phyloP scores from a whole-genome alignment of 2,888 invertebrate species.

The Eurois occulta region DNA sequence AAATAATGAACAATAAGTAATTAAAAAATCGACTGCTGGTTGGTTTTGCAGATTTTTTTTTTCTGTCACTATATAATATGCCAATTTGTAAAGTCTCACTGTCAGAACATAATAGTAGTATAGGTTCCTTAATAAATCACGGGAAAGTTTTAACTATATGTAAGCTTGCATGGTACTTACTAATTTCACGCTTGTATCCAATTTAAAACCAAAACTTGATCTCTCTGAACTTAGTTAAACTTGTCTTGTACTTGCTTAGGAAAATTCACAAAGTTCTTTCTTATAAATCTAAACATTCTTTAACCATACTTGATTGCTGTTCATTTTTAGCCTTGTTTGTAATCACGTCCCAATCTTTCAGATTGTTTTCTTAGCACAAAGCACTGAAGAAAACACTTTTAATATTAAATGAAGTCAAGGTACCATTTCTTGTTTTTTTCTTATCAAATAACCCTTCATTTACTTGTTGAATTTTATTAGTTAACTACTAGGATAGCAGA shows the following conservation, averaged over 20 bases:
- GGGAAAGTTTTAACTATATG: slow-evolving; percentile 18
- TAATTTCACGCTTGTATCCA: not conserved
- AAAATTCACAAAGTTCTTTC: not conserved
- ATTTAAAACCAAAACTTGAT: not conserved
- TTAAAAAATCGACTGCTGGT: not conserved
- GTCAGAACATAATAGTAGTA: not conserved
- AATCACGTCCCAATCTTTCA: slow-evolving; percentile 4
- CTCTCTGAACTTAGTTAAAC: no score
- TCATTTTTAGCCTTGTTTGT: not conserved
- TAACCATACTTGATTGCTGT: not conserved
- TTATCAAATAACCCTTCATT: slow-evolving; percentile 24
- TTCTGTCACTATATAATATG: not conserved
- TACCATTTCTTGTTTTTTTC: not conserved
- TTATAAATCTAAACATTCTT: not conserved
- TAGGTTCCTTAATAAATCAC: not conserved
- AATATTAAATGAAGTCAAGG: not conserved
- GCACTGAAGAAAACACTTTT: not conserved
- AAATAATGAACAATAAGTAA: no score
- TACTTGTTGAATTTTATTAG: slow-evolving; percentile 51
- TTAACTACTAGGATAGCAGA: slow-evolving; percentile 53
- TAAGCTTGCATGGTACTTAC: not conserved
- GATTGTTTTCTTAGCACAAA: not conserved
- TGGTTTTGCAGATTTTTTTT: not conserved
- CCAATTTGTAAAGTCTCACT: not conserved
- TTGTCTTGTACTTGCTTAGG: fast-evolving